A percentile compares a stretch with the other conserved stretches of the same genome.
These are phyloP conservation scores for Aphidius gifuensis DNA, from an alignment of 1,140 invertebrate genomes.

Conservation along the genomic window DNA sequence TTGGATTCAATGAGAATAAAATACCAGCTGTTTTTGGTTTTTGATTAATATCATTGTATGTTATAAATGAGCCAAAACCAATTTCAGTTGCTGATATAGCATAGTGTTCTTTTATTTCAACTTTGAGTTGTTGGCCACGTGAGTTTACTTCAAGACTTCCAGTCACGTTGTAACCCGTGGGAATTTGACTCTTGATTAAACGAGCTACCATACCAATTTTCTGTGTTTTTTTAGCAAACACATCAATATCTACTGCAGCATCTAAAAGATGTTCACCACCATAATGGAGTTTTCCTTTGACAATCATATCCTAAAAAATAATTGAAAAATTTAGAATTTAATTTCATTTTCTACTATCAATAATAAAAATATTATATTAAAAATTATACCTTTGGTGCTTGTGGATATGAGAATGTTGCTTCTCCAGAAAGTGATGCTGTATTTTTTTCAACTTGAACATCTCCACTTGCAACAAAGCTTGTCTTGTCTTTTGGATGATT, in stretches of 20 bases:
- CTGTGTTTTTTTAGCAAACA: constrained; percentile 63
- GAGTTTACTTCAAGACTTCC: constrained; percentile 45
- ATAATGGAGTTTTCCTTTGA: constrained; percentile 53
- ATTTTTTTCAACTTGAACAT: constrained; percentile 54
- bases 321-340: background rate
- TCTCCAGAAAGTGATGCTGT: constrained; percentile 55
- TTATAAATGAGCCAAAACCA: constrained; percentile 41
- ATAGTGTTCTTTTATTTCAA: constrained; percentile 44
- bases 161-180: constrained; percentile 47
- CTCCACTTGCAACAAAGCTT: constrained; percentile 50
- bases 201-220: constrained; percentile 56
- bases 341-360: too few relatives aligned
- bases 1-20: constrained; percentile 47
- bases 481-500: constrained; percentile 66
- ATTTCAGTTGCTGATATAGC: constrained; percentile 37
- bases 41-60: constrained; percentile 46
- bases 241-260: constrained; percentile 58
- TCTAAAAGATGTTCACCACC: constrained; percentile 50
- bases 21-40: constrained; percentile 45
- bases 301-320: constrained; percentile 51
- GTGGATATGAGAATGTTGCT: constrained; percentile 64
- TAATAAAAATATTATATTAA: background rate
- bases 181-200: constrained; percentile 32
- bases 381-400: constrained; percentile 59
- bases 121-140: constrained; percentile 51